phyloP scores from a whole-genome alignment of 1,140 invertebrate species.

The Mercenaria mercenaria region DNA sequence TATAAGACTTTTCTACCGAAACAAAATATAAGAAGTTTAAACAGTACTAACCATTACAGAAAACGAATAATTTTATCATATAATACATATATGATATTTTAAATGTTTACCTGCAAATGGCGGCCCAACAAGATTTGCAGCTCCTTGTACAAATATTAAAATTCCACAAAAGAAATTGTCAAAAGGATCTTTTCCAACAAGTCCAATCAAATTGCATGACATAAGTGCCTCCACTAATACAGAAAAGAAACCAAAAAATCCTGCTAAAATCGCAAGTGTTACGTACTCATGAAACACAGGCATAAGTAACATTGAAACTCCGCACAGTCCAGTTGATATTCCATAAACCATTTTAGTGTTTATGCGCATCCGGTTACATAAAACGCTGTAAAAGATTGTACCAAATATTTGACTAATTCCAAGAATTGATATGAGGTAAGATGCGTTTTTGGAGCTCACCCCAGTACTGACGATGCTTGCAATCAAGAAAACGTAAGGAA shows the following conservation, averaged over 20 bases:
- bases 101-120: conserved; percentile 78
- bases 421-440: conserved; percentile 96
- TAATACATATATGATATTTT: too few relatives aligned
- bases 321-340: conserved; percentile 74
- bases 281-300: conserved; percentile 60
- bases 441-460: conserved; percentile 90
- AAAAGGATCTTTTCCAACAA: conserved; percentile 73
- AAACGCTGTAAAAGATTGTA: conserved; percentile 94
- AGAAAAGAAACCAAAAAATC: conserved; percentile 73
- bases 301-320: conserved; percentile 73
- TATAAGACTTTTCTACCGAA: too few relatives aligned
- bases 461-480: conserved; percentile 74
- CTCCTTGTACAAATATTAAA: conserved; percentile 74
- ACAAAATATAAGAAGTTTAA: too few relatives aligned
- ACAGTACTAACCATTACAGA: too few relatives aligned
- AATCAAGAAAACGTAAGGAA: conserved; percentile 81
- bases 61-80: too few relatives aligned
- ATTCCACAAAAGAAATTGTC: conserved; percentile 75
- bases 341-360: conserved; percentile 78
- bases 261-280: conserved; percentile 30
- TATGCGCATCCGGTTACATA: conserved; percentile 91
- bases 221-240: conserved; percentile 71
- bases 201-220: conserved; percentile 73
- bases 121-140: conserved; percentile 75
- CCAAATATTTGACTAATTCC: conserved; percentile 88